Base-by-base conservation (phyloP, 2,888 invertebrate genomes). In the Apodemia hepburni region DNA sequence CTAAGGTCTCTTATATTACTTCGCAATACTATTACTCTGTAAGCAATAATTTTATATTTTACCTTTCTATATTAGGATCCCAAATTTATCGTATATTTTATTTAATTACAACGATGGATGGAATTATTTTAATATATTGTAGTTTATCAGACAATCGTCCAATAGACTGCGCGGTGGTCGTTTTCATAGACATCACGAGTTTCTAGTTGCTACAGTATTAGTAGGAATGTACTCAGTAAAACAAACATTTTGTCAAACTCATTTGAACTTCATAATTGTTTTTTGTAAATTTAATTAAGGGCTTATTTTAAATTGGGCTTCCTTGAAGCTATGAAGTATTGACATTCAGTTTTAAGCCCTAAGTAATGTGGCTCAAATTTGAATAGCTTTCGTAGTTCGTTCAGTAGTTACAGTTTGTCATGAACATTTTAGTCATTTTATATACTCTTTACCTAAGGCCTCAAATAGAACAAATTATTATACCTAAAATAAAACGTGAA, bases 21-120 rank as follows among this genome's bases (percentile, higher is more conserved):
- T 87, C 84, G 87, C 87, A 88, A 87, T 88, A 87, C 84, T 87
- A 80, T 79, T 78, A 83, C 78, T 83, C 78, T 81, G 75, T 85
- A 85, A 88, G 89, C 86, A 88, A 89, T 88, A 85, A 87, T 85
- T 89, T 88, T 82, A 80, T 81, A 84, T 80, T 76, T 79, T 77
- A 78, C 70, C 73, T 71, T 72, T 69, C 64, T 61, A 66, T 66
- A 66, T 58, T 63, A 68, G 64, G 64, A 65, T 66, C 65, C 68
- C 66, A 57, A 68, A 64, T 65, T 69, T 65, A 15, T 42, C 15
- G 15, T 66, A 66, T 35, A 62, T 65, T 64, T 66, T 61, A 65
- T 66, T 58, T 42, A 59, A 29, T 63, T 62, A 45, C 35, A 27
- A 22, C 54, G 51, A 51, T 49, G 47, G 47, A 51, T 42, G 42